Evolutionary conservation across 2,113 vertebrate genomes (phyloP).

Genomic region (Rissa tridactyla): DNA sequence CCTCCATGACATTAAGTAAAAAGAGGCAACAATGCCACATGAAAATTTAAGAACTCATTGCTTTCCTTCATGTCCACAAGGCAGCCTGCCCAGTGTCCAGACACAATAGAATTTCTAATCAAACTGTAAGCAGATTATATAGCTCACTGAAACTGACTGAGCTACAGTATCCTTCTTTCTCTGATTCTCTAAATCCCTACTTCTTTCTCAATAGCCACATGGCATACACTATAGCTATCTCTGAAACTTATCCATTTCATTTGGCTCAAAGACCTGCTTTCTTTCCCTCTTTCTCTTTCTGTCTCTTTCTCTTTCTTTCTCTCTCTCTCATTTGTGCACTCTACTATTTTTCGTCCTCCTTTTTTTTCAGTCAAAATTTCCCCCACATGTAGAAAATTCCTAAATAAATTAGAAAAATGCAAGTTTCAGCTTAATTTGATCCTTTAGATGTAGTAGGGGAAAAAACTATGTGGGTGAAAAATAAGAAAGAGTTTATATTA

Average conservation of each 20-base stretch:
- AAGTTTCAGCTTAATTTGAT: background rate
- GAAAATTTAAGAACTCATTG: background rate
- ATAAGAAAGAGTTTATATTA: background rate
- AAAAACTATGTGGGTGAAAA: accelerated
- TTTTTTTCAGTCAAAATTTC: background rate
- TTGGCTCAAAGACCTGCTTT: background rate
- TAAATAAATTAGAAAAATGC: background rate
- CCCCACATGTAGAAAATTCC: background rate
- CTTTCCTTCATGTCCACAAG: background rate
- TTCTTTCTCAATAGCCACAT: background rate
- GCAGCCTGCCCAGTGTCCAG: background rate
- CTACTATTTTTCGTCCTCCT: background rate
- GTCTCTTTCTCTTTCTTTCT: background rate
- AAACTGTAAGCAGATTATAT: constrained; percentile 38
- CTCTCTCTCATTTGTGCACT: background rate
- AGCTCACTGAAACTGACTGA: constrained; percentile 2
- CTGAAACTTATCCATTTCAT: background rate
- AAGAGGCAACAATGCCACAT: background rate
- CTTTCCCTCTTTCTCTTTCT: background rate
- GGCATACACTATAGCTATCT: background rate
- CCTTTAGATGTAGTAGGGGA: background rate
- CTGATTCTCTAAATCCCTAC: background rate
- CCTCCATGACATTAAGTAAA: background rate
- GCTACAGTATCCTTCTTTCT: background rate
- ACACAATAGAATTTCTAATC: constrained; percentile 7